Base-by-base conservation (phyloP, 2,888 invertebrate species). In the Apodemia zela region DNA sequence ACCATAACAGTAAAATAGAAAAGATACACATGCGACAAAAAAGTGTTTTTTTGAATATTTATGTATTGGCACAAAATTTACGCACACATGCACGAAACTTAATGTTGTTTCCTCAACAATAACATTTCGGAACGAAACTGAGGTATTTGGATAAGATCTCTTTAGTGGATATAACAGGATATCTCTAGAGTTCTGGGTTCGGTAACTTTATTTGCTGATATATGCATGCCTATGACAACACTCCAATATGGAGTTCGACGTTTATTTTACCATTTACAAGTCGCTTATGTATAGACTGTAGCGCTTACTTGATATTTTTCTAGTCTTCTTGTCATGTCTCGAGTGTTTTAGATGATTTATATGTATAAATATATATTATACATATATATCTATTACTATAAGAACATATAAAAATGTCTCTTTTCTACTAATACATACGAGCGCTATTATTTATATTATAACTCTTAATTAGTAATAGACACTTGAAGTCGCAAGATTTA, bases 261-360 rank as follows among this genome's bases (percentile, higher is more conserved):
- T 54, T 54, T 54, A 25, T 54, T 54, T 25, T n/a, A 54, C 54
- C 15, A 5, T 7, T 25, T 4, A 15, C 51, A 54, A 25, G 51
- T 54, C 21, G 51, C 15, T 54, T 54, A 54, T 13, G 51, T 18
- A 54, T 54, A 54, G 18, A 54, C 51, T 54, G 25, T 54, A 54
- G 51, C 5, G 25, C 25, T 54, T 54, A 11, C 18, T 54, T 54
- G 18, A 18, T 15, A 25, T 25, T 54, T 42, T 54, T 54, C 51
- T 54, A 54, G 51, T 54, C 51, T 54, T 25, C 21, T 54, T 21
- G 25, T 54, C 15, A 21, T 18, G 4, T 13, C 51, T 54, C 51
- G 51, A 54, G 51, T 54, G 51, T 54, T 54, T 54, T 54, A 25
- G 51, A 54, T 13, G 42, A 42, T 42, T 42, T 54, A 18, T n/a